Evolutionary conservation across 1,140 invertebrate species (phyloP), one percentile per base, ranked within the genome.

Genomic region (Pseudomyrmex flavicornis): DNA sequence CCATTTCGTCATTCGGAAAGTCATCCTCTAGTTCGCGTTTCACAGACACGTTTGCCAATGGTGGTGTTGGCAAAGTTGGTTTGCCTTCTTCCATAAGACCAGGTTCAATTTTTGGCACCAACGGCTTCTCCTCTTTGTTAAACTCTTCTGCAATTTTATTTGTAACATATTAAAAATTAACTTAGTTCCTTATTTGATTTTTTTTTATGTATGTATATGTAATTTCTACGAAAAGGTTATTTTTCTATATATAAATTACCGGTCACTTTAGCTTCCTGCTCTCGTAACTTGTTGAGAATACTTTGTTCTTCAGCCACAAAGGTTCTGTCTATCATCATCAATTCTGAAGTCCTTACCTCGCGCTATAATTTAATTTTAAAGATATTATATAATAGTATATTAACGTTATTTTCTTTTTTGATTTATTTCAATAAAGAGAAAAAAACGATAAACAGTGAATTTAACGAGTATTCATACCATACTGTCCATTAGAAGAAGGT

Each of bases 401-500:
- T 35, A 35, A 35, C 5, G 35, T 35, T 35, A 35, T 35, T 35
- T 35, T 35, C 26, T 35, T 35, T 35, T 5, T 35, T 35, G 35
- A 35, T 35, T 35, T 35, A 35, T 35, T 35, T 35, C 35, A 35
- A 35, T 35, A 35, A 35, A 35, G 5, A 35, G 35, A 35, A 35
- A 35, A 35, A 35, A 35, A 35, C 5, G 5, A 35, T 35, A 35
- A 35, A 35, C 7, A 35, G 35, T 35, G 5, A 5, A 35, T 35
- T 35, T 35, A 35, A 35, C 5, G 35, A 7, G 4, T 35, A 2
- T 52, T 65, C 58, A 35, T 88, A 98, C 97, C 96, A 97, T 97
- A 89, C 97, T 98, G 87, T 98, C 97, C 93, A 97, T 97, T 63
- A 98, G 92, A n/a, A 98, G 92, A 15, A 98, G 94, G 90, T 96